phyloP scores from a whole-genome alignment of 2,113 vertebrate species.

The Nyctereutes procyonoides region DNA sequence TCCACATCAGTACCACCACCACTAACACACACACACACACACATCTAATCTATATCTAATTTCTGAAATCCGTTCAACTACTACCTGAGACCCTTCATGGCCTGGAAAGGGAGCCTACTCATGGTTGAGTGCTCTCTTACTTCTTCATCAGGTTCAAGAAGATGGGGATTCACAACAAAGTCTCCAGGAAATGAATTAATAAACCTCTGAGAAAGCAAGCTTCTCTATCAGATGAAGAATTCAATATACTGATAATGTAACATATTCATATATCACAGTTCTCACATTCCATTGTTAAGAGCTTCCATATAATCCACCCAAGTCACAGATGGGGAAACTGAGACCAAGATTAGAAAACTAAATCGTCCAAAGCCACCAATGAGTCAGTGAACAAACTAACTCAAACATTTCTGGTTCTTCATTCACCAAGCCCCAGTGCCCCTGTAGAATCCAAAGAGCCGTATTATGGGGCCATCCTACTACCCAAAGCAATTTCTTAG shows the following conservation, averaged over 20 bases:
- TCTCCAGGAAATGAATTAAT: not conserved
- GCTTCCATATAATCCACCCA: not conserved
- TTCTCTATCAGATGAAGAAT: conserved; percentile 9
- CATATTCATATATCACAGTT: not conserved
- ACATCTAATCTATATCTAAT: not conserved
- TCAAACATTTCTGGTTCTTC: not conserved
- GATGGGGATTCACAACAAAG: not conserved
- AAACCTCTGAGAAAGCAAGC: not conserved
- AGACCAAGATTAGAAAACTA: not conserved
- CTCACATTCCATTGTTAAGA: not conserved
- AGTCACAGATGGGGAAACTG: not conserved
- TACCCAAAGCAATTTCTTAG: not conserved
- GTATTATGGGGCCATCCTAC: not conserved
- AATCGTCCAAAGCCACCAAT: not conserved
- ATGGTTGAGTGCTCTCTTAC: not conserved
- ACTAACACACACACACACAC: not conserved
- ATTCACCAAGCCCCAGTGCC: not conserved
- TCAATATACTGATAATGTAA: not conserved
- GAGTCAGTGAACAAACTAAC: not conserved
- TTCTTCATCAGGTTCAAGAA: not conserved
- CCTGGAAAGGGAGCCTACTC: not conserved
- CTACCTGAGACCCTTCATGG: not conserved
- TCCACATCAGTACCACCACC: not conserved
- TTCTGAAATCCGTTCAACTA: not conserved
- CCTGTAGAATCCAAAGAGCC: not conserved